Base-by-base conservation (phyloP, 2,888 invertebrate species). In the Mesodorylaimus sp. region DNA sequence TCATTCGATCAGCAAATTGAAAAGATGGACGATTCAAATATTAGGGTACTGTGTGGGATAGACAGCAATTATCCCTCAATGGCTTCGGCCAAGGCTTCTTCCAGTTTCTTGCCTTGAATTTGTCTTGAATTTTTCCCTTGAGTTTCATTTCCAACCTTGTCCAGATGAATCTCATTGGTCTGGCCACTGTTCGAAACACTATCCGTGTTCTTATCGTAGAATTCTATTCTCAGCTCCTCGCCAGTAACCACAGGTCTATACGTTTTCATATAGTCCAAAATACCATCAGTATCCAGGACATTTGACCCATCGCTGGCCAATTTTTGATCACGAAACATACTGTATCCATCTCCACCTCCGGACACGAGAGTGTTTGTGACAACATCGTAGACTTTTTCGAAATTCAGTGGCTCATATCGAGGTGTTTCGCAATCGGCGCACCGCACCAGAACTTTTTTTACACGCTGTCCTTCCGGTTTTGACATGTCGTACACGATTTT, bases 271-370 rank as follows among this genome's bases (percentile, higher is more conserved):
- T 43, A 43, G 3, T 26, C 24, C 7, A 21, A 10, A 5, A 43
- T 7, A 43, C 24, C 44, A 27, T 43, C 44, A 19, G 27, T 7
- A 19, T 43, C 44, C 10, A 26, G 27, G 13, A 26, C 13, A n/a
- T 43, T 27, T 10, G 44, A 43, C 7, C 25, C 10, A 26, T 43
- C 44, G 26, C 7, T 24, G 7, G 7, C 25, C 10, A 43, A 26
- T 3, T 26, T 10, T 26, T 43, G 24, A 13, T 63, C 55, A 29
- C 55, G 68, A n/a, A 78, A 69, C 62, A 76, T 71, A 0, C 53
- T 56, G 61, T 74, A 82, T 1, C 79, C 80, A 66, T 86, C 84
- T 0, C 86, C 86, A 1, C 84, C 86, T 37, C 70, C 68, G 0
- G 76, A 70, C 48, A 85, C 59, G 65, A 79, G 86, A 26, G 75